Percentiles rank a stretch among this genome's conserved stretches.
Conservation (phyloP, 2,888 invertebrate genomes). For the Apotomis capreana region DNA sequence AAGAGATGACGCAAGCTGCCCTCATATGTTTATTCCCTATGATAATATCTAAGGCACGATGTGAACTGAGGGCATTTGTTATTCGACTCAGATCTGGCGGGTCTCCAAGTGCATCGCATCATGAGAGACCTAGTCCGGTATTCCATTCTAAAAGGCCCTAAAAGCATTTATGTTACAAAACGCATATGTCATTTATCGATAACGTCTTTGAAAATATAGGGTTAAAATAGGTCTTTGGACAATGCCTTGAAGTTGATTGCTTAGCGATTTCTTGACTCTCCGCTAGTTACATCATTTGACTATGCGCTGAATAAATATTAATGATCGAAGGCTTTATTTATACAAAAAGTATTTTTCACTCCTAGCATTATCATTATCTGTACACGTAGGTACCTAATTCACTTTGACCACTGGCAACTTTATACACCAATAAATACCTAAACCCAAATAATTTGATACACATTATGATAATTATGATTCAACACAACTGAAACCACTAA, state of each 20-base stretch:
- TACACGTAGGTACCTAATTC: too few relatives aligned
- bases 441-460: too few relatives aligned
- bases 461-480: too few relatives aligned
- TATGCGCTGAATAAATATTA: neutral
- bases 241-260: neutral
- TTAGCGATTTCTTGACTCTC: neutral
- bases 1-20: neutral
- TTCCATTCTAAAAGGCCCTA: neutral
- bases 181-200: neutral
- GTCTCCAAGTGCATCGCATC: conserved; percentile 14
- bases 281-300: conserved; percentile 3
- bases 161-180: neutral
- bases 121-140: neutral
- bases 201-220: neutral
- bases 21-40: conserved; percentile 7
- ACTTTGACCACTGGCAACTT: too few relatives aligned
- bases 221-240: neutral
- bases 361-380: too few relatives aligned
- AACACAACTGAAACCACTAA: too few relatives aligned
- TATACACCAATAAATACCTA: too few relatives aligned
- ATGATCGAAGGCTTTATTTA: neutral
- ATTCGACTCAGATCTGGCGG: conserved; percentile 21
- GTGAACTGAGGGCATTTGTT: conserved; percentile 1
- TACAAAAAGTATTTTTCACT: neutral
- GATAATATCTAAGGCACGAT: conserved; percentile 7